Evolutionary conservation across 2,888 invertebrate genomes (phyloP).

Genomic region (Leptarthrus brevirostris): DNA sequence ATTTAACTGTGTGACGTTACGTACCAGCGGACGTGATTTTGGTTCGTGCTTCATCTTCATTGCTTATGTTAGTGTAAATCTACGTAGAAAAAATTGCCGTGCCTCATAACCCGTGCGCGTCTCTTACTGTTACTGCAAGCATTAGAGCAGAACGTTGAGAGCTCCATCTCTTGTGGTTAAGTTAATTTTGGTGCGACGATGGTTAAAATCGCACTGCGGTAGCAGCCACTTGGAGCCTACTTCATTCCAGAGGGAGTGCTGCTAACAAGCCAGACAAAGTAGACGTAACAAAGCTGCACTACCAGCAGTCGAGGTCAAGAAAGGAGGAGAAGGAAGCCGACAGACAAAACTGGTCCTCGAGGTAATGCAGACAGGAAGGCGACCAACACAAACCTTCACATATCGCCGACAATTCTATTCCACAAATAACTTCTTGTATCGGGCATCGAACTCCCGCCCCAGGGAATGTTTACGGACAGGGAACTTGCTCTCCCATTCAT

Average conservation of each 20-base stretch:
- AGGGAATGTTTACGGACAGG: background rate
- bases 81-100: background rate
- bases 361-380: constrained; percentile 32
- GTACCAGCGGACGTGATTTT: constrained; percentile 37
- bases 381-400: constrained; percentile 5
- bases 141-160: constrained; percentile 48
- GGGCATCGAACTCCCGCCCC: constrained; percentile 19
- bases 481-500: constrained; percentile 3
- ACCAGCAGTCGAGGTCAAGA: background rate
- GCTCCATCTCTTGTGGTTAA: too few species aligned
- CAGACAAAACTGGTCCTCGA: background rate
- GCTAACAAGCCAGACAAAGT: background rate
- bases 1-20: constrained; percentile 36
- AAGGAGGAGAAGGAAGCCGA: background rate
- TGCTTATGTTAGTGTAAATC: constrained; percentile 16
- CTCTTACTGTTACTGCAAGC: constrained; percentile 49
- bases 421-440: background rate
- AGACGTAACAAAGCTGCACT: background rate
- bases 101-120: constrained; percentile 33
- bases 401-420: constrained; percentile 1
- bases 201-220: background rate
- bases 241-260: background rate
- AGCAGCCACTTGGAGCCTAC: background rate
- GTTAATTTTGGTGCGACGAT: constrained; percentile 1
- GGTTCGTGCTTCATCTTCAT: constrained; percentile 5